Base-by-base conservation (phyloP, 2,888 invertebrate species). In the Erebia palarica region DNA sequence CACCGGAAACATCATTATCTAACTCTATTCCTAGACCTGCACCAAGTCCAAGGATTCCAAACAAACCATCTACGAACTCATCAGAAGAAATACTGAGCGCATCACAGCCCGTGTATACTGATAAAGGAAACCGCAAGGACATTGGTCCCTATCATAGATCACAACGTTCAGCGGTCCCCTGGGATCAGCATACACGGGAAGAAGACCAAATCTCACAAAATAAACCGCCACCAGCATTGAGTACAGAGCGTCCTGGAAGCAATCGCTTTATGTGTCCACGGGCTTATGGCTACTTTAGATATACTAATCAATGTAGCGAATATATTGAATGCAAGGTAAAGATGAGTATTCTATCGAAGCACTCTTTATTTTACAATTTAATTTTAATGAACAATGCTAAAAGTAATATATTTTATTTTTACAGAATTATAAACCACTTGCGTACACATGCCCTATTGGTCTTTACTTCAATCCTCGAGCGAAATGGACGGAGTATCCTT, bases 361-460 rank as follows among this genome's bases (percentile, higher is more conserved):
- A 16, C 1, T 8, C 14, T 21, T 18, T n/a, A 8, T 7, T 18
- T 18, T 44, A 44, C 3, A 0, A 5, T 44, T 5, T 27, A 5
- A 55, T 55, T 55, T 9, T 9, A 16, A 36, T 36, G 36, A n/a
- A 16, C 18, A 16, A 18, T 3, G 16, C 55, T 55, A 7, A 51
- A 55, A 55, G 18, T 9, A 8, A 16, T 1, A 13, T 58, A 14
- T 10, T 60, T 14, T 14, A 63, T 49, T 18, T 18, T 63, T 63
- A 42, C 75, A 71, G 81, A 94, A 96, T 76, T 96, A 96, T 42
- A 89, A 94, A 0, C 92, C 95, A 0, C 94, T 94, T 78, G 94
- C 96, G 79, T 95, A 95, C 82, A 81, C 95, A 9, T 97, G 97
- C 78, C 96, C 96, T 0, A 97, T 97, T 80, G 97, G 97, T 9